Evolutionary conservation across 2,888 invertebrate genomes (phyloP).

Genomic region (Hypercompe scribonia): DNA sequence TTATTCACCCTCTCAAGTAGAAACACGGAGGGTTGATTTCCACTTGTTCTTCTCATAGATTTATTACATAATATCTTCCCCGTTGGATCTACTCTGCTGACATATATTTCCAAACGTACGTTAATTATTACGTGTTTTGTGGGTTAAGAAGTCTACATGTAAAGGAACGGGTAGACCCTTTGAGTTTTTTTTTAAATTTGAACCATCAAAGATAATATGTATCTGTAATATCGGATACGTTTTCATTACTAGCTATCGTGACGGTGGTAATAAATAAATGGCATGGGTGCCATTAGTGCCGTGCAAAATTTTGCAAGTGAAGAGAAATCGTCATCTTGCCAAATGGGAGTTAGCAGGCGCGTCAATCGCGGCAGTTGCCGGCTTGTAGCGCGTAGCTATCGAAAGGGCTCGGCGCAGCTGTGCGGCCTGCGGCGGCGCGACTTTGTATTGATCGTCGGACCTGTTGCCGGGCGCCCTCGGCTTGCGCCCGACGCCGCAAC

Average conservation of each 20-base stretch:
- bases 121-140: slow-evolving; percentile 17
- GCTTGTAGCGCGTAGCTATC: slow-evolving; percentile 56
- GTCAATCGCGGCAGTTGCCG: slow-evolving; percentile 30
- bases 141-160: slow-evolving; percentile 13
- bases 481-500: slow-evolving; percentile 46
- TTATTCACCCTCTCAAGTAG: slow-evolving; percentile 23
- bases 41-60: slow-evolving; percentile 21
- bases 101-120: slow-evolving; percentile 33
- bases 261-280: slow-evolving; percentile 10
- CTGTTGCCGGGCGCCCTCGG: slow-evolving; percentile 83
- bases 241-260: neutral
- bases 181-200: neutral
- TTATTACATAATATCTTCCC: slow-evolving; percentile 30
- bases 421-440: slow-evolving; percentile 73
- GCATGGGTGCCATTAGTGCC: slow-evolving; percentile 36
- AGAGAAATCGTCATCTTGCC: slow-evolving; percentile 49
- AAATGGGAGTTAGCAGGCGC: slow-evolving; percentile 47
- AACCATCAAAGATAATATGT: neutral
- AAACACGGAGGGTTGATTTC: slow-evolving; percentile 26
- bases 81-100: slow-evolving; percentile 29
- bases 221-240: neutral
- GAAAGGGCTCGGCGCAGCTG: slow-evolving; percentile 71
- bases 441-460: slow-evolving; percentile 82
- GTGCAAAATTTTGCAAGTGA: slow-evolving; percentile 46
- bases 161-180: slow-evolving; percentile 1